Base-by-base conservation (phyloP, 2,113 vertebrate genomes). In the Oncorhynchus kisutch region DNA sequence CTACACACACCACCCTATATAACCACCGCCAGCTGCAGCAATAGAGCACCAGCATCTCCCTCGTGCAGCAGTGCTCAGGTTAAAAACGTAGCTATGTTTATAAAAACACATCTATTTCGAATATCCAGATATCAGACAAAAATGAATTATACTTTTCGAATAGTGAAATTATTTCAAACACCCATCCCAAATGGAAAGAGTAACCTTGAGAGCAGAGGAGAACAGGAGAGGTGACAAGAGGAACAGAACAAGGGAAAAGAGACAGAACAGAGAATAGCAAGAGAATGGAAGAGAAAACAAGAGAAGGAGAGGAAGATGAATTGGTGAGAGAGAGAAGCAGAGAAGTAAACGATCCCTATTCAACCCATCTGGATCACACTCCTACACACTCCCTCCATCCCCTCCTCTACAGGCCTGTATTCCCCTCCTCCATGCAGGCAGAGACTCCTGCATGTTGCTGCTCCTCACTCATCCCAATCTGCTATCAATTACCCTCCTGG, bases 401-500 rank as follows among this genome's bases (percentile, higher is more conserved):
- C 60, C 68, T 67, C 69, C 18, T 25, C 65, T 29, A 25, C 25
- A 67, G 78, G 77, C 81, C 73, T 73, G 81, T 82, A 74, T 76
- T 72, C 64, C 67, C 77, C 78, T 81, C 85, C 82, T 81, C 76
- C 73, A 20, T 45, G 77, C 71, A 60, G 72, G 76, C 67, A 74
- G 81, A 72, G 81, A 70, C 74, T 82, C 70, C 78, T 82, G 72
- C 87, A 81, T 82, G 69, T 76, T 76, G 77, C 68, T 86, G 80
- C 72, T 85, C 78, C 84, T 85, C 86, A 89, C 82, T 91, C 88
- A 87, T 90, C 82, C 72, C 20, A 68, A 83, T 89, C 89, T 92
- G 92, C 84, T 91, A 84, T 83, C 87, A 91, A 91, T 93, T 90
- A 90, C 78, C 59, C 79, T 1, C 34, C 81, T 90, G 89, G 89